A percentile compares a stretch with the other conserved stretches of the same genome.
phyloP scores from a whole-genome alignment of 2,888 invertebrate species.

The Scelioninae gen. 2 region DNA sequence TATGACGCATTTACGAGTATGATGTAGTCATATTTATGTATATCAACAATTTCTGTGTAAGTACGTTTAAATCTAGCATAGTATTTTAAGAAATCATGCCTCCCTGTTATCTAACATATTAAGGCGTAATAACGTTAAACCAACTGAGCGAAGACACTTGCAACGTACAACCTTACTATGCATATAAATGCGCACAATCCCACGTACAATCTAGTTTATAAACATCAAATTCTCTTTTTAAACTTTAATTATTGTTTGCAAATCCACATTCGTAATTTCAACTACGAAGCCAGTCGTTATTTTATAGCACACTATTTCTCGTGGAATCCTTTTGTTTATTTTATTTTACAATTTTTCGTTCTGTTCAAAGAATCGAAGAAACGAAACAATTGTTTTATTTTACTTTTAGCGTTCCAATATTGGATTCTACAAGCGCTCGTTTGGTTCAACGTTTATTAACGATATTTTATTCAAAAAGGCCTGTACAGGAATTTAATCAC shows the following conservation, averaged over 20 bases:
- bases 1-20: constrained; percentile 72
- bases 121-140: constrained; percentile 52
- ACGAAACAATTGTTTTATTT: not conserved
- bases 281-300: no score
- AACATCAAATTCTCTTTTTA: no score
- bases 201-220: constrained; percentile 37
- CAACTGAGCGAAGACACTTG: constrained; percentile 41
- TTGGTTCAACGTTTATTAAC: constrained; percentile 47
- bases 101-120: constrained; percentile 64
- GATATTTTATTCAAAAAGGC: constrained; percentile 32
- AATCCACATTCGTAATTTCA: not conserved
- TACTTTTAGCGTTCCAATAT: no score
- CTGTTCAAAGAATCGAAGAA: not conserved
- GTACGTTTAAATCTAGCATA: constrained; percentile 72
- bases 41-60: constrained; percentile 74
- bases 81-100: constrained; percentile 66
- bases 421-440: constrained; percentile 20
- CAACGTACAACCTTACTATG: constrained; percentile 23
- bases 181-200: constrained; percentile 37
- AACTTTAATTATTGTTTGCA: no score
- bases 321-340: no score
- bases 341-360: constrained; percentile 1
- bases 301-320: no score
- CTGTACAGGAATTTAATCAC: constrained; percentile 48
- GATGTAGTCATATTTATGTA: constrained; percentile 73